A percentile compares a stretch with the other conserved stretches of the same genome.
Evolutionary conservation across 2,797 vertebrate species (phyloP).

Genomic region (Muscicapa comitata): DNA sequence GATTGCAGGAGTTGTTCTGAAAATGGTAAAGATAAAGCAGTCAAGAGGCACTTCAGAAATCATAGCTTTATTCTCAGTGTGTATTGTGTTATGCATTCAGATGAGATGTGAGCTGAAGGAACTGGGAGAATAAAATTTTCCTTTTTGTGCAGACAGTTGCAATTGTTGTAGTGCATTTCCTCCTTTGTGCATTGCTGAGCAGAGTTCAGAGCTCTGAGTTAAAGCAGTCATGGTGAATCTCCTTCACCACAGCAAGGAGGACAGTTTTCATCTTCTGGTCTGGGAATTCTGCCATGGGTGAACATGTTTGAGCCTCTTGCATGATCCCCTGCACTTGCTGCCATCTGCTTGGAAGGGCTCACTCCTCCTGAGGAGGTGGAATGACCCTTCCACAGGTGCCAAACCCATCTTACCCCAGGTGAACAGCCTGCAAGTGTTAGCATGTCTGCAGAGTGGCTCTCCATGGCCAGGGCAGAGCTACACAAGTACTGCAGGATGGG

Average conservation of each 20-base stretch:
- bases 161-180: neutral
- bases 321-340: neutral
- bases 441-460: neutral
- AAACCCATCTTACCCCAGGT: neutral
- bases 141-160: neutral
- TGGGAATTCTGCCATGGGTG: conserved; percentile 22
- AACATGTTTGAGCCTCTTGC: neutral
- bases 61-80: neutral
- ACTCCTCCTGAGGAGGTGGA: neutral
- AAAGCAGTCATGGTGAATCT: neutral
- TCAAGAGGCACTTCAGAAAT: neutral
- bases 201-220: neutral
- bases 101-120: neutral
- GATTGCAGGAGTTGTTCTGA: neutral
- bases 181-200: neutral
- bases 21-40: neutral
- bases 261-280: neutral
- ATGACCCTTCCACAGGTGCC: neutral
- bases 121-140: neutral
- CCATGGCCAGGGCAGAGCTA: neutral
- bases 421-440: neutral
- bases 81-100: neutral
- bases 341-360: conserved; percentile 29
- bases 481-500: neutral
- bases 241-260: neutral